These are phyloP conservation scores for Pseudococcus viburni DNA, from an alignment of 2,888 invertebrate genomes.

Conservation along the genomic window DNA sequence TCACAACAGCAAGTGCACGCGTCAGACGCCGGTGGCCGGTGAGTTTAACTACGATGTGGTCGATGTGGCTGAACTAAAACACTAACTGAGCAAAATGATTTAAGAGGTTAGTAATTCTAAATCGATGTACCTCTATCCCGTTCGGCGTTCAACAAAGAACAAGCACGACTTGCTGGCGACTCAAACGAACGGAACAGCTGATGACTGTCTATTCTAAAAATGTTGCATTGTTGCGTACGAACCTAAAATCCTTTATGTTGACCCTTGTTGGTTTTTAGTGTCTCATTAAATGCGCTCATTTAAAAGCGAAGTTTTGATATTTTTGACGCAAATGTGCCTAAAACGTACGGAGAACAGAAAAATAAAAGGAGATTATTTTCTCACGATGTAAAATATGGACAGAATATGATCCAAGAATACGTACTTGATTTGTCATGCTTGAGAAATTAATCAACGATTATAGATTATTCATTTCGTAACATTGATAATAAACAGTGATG, in stretches of 20 bases:
- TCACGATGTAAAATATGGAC: no score
- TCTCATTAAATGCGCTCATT: not conserved
- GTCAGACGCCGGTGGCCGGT: not conserved
- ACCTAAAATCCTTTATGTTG: constrained; percentile 36
- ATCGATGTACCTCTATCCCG: constrained; percentile 30
- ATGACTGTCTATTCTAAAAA: not conserved
- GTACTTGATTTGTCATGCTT: no score
- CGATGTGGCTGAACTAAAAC: not conserved
- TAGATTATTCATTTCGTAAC: no score
- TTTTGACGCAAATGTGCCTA: no score
- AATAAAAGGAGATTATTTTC: no score
- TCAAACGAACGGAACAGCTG: not conserved
- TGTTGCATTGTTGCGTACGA: constrained; percentile 12
- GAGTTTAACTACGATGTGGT: not conserved
- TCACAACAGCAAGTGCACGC: not conserved
- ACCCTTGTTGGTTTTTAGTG: not conserved
- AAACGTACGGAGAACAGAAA: no score
- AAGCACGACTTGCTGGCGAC: constrained; percentile 30
- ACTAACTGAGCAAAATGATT: constrained; percentile 23
- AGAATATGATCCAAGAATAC: no score
- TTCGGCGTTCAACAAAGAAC: constrained; percentile 1
- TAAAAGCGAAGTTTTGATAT: not conserved
- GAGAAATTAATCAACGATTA: no score
- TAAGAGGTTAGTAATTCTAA: constrained; percentile 26
- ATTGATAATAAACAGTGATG: no score